Evolutionary conservation across 2,888 invertebrate species (phyloP).

Genomic region (Aphidoletes aphidimyza): DNA sequence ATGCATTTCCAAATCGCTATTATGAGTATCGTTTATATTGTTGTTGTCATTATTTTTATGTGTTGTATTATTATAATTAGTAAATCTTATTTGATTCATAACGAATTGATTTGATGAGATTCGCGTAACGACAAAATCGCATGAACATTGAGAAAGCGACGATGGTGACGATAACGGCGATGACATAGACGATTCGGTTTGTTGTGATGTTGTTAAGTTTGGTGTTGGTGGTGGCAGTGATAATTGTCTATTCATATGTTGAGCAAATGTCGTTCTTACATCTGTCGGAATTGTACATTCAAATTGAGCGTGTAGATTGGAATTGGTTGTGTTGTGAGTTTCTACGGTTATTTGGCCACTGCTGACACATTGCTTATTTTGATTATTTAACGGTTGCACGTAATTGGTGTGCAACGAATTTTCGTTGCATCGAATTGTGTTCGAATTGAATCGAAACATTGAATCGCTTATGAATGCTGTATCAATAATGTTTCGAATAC

Average conservation of each 20-base stretch:
- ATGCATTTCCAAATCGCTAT: not conserved
- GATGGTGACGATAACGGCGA: no score
- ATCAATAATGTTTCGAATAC: not conserved
- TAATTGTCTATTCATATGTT: constrained; percentile 19
- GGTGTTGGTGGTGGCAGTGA: constrained; percentile 12
- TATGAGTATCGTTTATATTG: not conserved
- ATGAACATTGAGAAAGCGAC: not conserved
- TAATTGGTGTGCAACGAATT: not conserved
- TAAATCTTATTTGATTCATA: constrained; percentile 31
- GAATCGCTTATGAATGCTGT: not conserved
- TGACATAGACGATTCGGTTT: constrained; percentile 8
- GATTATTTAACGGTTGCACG: not conserved
- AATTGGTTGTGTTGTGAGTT: not conserved
- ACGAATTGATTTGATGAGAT: not conserved
- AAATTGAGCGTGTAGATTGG: not conserved
- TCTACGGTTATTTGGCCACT: constrained; percentile 8
- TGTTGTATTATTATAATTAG: not conserved
- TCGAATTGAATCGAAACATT: constrained; percentile 1
- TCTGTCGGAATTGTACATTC: not conserved
- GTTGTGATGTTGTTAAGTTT: not conserved
- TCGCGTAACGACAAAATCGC: constrained; percentile 21
- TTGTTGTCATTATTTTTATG: not conserved
- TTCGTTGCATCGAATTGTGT: not conserved
- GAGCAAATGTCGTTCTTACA: constrained; percentile 18
- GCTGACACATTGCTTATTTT: constrained; percentile 32